Percentiles rank a stretch among this genome's conserved stretches.
Conservation (phyloP, 2,888 invertebrate genomes). For the Epinotia ramella region DNA sequence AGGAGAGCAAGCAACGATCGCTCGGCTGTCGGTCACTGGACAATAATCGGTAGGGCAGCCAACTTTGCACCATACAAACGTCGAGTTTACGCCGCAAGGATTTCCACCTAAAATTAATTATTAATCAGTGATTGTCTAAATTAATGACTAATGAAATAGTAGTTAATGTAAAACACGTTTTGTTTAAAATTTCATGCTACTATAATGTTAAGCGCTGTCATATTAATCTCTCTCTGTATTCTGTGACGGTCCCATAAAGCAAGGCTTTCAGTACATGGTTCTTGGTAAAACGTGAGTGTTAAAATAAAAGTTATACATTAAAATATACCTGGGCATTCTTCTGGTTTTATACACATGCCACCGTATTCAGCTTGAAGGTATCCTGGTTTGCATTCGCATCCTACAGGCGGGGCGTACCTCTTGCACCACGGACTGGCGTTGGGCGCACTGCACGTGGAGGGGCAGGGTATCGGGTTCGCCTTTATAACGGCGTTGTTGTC, state of each 20-base stretch:
- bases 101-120: constrained; percentile 53
- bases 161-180: neutral
- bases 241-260: too few relatives aligned
- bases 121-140: neutral
- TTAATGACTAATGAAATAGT: neutral
- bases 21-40: constrained; percentile 55
- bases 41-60: constrained; percentile 55
- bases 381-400: constrained; percentile 42
- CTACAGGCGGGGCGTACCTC: constrained; percentile 24
- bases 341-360: constrained; percentile 25
- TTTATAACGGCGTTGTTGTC: constrained; percentile 37
- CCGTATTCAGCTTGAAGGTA: constrained; percentile 6
- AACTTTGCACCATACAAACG: constrained; percentile 51
- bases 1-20: constrained; percentile 50
- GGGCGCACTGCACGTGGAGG: constrained; percentile 25
- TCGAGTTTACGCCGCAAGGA: constrained; percentile 56
- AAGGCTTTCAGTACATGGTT: too few relatives aligned
- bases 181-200: too few relatives aligned
- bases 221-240: too few relatives aligned
- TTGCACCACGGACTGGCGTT: constrained; percentile 29
- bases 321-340: constrained; percentile 33
- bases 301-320: neutral
- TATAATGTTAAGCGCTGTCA: too few relatives aligned
- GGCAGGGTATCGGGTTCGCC: constrained; percentile 34
- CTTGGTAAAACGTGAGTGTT: neutral